Conservation (phyloP, 2,888 invertebrate species). For the Cheilosia variabilis region DNA sequence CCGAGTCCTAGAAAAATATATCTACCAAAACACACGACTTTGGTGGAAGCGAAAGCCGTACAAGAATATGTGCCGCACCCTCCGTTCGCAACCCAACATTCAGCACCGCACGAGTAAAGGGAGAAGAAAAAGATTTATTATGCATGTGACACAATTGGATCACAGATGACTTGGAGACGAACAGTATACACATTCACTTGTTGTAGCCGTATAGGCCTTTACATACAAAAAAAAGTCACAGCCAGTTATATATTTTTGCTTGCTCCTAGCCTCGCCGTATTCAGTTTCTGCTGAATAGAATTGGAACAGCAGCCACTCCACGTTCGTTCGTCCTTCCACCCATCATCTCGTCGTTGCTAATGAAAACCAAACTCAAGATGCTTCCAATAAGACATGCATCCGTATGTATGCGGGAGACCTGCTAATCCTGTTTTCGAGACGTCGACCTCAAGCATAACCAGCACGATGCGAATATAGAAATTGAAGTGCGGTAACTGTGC, state of each 20-base stretch:
- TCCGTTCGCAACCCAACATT: slow-evolving; percentile 34
- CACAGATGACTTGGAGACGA: slow-evolving; percentile 62
- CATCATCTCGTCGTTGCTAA: slow-evolving; percentile 25
- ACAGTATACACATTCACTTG: slow-evolving; percentile 1
- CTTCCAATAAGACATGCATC: slow-evolving; percentile 47
- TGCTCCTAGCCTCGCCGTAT: slow-evolving; percentile 41
- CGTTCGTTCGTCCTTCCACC: slow-evolving; percentile 11
- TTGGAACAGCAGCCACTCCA: slow-evolving; percentile 44
- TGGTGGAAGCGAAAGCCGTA: slow-evolving; percentile 21
- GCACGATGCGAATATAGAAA: slow-evolving; percentile 11
- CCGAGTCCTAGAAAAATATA: slow-evolving; percentile 18
- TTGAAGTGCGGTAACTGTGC: slow-evolving; percentile 18
- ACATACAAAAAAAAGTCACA: slow-evolving; percentile 13
- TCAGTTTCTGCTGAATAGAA: slow-evolving; percentile 48
- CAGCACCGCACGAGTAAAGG: slow-evolving; percentile 1
- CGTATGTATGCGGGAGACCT: neutral
- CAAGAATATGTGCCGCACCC: slow-evolving; percentile 34
- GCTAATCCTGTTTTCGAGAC: slow-evolving; percentile 10
- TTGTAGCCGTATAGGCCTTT: slow-evolving; percentile 1
- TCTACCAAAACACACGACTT: slow-evolving; percentile 37
- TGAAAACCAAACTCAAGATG: slow-evolving; percentile 57
- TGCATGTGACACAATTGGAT: slow-evolving; percentile 73
- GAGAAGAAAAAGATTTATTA: slow-evolving; percentile 48
- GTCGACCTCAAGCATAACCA: slow-evolving; percentile 23
- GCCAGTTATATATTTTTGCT: slow-evolving; percentile 20